phyloP scores from a whole-genome alignment of 2,797 vertebrate genomes.

The Chrysocyon brachyurus region DNA sequence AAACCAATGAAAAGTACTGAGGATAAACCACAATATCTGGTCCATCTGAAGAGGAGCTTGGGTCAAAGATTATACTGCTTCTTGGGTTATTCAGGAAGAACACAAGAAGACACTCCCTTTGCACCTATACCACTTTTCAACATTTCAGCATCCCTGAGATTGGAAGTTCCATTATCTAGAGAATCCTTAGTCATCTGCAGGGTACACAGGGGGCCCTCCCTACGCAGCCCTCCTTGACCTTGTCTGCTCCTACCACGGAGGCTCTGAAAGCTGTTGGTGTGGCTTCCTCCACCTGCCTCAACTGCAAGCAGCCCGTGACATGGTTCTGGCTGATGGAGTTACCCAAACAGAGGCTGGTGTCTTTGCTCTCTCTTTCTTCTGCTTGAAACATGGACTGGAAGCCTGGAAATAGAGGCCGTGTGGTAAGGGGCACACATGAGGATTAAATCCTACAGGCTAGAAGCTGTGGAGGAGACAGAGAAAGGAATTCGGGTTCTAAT shows the following conservation, averaged over 20 bases:
- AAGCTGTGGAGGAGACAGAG: rapidly evolving
- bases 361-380: not conserved
- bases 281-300: not conserved
- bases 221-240: not conserved
- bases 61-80: rapidly evolving
- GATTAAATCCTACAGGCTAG: not conserved
- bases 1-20: not conserved
- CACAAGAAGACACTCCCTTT: too few species aligned
- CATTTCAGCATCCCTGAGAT: rapidly evolving
- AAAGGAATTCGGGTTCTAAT: too few species aligned
- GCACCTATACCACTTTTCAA: not conserved
- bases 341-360: rapidly evolving
- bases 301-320: not conserved
- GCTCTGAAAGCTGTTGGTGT: rapidly evolving
- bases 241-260: too few species aligned
- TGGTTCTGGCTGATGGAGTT: not conserved
- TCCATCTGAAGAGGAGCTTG: rapidly evolving
- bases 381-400: not conserved
- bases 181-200: rapidly evolving
- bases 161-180: not conserved
- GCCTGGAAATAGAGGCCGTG: not conserved
- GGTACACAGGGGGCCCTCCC: rapidly evolving
- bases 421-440: not conserved
- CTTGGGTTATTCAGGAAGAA: rapidly evolving
- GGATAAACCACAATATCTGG: rapidly evolving